These are phyloP conservation scores for Epinephelus awoara DNA, from an alignment of 2,797 vertebrate species.

Conservation along the genomic window DNA sequence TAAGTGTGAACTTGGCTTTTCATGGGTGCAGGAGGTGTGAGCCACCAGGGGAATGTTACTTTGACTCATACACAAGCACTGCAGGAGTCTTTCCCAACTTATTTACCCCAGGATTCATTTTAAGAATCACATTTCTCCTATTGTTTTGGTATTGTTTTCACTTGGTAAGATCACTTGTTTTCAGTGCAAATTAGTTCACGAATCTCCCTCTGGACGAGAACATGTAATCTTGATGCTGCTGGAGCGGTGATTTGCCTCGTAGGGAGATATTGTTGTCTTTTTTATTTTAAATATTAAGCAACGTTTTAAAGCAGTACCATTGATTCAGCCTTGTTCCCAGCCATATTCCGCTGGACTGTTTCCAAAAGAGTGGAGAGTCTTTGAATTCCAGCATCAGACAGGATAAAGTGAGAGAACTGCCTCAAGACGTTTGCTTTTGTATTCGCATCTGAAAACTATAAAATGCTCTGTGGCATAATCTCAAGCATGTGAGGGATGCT, in stretches of 20 bases:
- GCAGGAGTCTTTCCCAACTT: conserved; percentile 20
- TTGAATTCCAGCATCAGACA: conserved; percentile 40
- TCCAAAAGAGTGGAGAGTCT: conserved; percentile 27
- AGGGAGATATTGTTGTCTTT: background rate
- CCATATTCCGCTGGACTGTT: conserved; percentile 16
- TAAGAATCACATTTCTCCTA: background rate
- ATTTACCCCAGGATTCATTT: conserved; percentile 25
- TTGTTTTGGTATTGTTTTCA: background rate
- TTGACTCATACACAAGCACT: conserved; percentile 31
- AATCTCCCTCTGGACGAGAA: background rate
- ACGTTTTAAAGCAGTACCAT: conserved; percentile 22
- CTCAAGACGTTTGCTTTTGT: conserved; percentile 57
- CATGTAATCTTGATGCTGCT: background rate
- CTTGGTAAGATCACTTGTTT: background rate
- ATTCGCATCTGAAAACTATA: conserved; percentile 39
- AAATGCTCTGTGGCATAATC: conserved; percentile 35
- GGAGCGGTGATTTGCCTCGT: conserved; percentile 15
- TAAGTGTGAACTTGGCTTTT: conserved; percentile 53
- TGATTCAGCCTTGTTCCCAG: conserved; percentile 28
- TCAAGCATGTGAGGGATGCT: conserved; percentile 20
- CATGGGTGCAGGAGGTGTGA: conserved; percentile 41
- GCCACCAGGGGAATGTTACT: conserved; percentile 32
- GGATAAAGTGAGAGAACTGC: conserved; percentile 43
- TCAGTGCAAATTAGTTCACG: background rate
- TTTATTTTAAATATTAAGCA: conserved; percentile 14